Evolutionary conservation across 2,797 vertebrate genomes (phyloP).

Genomic region (Scomberomorus guttatus): DNA sequence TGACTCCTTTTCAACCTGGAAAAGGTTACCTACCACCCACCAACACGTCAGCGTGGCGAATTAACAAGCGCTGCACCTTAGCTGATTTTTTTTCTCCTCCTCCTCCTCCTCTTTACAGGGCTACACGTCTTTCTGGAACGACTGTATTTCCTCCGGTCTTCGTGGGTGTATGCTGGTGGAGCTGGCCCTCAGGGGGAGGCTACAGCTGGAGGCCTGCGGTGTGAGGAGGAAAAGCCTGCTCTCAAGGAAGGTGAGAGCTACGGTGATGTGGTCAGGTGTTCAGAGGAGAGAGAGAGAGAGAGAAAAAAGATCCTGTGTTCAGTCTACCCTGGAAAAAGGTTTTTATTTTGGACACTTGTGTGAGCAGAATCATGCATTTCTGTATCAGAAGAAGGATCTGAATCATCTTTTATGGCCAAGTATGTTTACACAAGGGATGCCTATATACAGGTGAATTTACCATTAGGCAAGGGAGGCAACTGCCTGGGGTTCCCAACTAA

Average conservation of each 20-base stretch:
- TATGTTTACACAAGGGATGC: no score
- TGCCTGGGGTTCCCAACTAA: no score
- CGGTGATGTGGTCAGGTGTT: not conserved
- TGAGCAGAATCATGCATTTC: not conserved
- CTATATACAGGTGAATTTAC: no score
- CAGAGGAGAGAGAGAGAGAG: no score
- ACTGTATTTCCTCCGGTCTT: conserved; percentile 97
- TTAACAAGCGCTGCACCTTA: conserved; percentile 28
- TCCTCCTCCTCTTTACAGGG: conserved; percentile 86
- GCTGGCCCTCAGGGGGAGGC: conserved; percentile 92
- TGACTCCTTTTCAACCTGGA: conserved; percentile 23
- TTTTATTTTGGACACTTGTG: not conserved
- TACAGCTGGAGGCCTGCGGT: conserved; percentile 94
- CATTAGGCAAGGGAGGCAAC: no score
- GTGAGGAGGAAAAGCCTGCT: conserved; percentile 96
- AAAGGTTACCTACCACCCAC: not conserved
- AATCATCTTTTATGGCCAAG: no score
- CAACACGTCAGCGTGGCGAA: conserved; percentile 77
- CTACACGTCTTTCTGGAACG: conserved; percentile 99
- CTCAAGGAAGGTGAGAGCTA: conserved; percentile 90
- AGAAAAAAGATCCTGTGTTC: not conserved
- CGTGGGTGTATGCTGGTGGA: conserved; percentile 98
- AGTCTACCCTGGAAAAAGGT: not conserved
- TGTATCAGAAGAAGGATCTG: not conserved
- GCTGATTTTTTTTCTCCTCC: not conserved